Conservation (phyloP, 2,797 vertebrate species). For the Dendrocincla fuliginosa region DNA sequence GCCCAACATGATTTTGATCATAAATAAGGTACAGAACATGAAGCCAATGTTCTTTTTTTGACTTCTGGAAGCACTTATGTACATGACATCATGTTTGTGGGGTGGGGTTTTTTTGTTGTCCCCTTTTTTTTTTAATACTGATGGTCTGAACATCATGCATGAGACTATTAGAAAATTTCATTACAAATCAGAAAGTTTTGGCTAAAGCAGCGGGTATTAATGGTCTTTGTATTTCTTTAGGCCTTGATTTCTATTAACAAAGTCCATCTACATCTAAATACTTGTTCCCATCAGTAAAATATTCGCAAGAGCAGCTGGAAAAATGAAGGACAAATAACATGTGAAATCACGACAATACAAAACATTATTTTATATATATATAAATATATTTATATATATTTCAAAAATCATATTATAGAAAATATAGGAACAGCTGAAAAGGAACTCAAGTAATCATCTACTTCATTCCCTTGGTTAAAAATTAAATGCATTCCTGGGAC, state of each 20-base stretch:
- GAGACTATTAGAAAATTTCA: background rate
- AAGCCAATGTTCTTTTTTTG: background rate
- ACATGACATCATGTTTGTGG: background rate
- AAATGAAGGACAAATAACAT: background rate
- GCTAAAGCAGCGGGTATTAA: background rate
- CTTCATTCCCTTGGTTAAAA: background rate
- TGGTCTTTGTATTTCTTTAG: background rate
- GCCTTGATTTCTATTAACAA: background rate
- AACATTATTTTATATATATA: background rate
- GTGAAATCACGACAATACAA: background rate
- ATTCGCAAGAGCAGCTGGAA: background rate
- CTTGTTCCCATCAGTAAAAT: background rate
- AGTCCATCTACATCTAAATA: background rate
- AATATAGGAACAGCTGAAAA: background rate
- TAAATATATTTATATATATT: too few species aligned
- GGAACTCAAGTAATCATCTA: background rate
- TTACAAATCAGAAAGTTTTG: background rate
- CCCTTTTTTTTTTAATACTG: background rate
- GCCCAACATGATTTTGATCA: background rate
- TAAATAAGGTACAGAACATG: background rate
- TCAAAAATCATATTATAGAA: background rate
- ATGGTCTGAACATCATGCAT: background rate
- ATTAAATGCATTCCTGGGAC: background rate
- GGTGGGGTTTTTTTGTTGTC: background rate
- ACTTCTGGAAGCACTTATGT: background rate